Evolutionary conservation across 2,888 invertebrate species (phyloP).

Genomic region (Mythimna albipuncta): DNA sequence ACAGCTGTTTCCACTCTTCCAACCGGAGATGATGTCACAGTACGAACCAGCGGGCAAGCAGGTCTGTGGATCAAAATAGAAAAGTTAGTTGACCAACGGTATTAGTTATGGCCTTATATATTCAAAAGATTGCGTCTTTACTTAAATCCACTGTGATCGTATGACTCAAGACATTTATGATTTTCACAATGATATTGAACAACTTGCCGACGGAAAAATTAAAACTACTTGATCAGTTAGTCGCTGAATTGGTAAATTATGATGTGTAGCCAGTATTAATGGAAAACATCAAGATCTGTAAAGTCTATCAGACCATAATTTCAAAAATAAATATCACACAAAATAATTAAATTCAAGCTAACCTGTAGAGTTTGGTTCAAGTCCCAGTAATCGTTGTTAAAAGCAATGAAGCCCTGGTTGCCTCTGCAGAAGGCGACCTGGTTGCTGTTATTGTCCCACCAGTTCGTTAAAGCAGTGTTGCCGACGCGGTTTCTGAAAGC

Average conservation of each 20-base stretch:
- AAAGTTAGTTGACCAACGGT: background rate
- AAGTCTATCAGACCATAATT: too few relatives aligned
- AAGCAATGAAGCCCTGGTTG: conserved; percentile 93
- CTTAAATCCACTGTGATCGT: too few relatives aligned
- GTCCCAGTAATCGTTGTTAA: conserved; percentile 92
- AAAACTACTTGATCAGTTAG: too few relatives aligned
- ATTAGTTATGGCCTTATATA: too few relatives aligned
- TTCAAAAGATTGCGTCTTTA: too few relatives aligned
- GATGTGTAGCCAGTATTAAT: too few relatives aligned
- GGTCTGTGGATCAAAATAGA: conserved; percentile 82
- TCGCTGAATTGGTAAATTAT: too few relatives aligned
- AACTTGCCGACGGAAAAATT: background rate
- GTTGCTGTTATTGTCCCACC: conserved; percentile 96
- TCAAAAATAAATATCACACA: too few relatives aligned
- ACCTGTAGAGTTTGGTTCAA: conserved; percentile 92
- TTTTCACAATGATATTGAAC: background rate
- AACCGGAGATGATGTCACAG: conserved; percentile 96
- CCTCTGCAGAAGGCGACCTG: conserved; percentile 97
- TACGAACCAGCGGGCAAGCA: conserved; percentile 94
- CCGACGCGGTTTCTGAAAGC: conserved; percentile 93
- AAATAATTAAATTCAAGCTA: conserved; percentile 21
- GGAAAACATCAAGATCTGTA: too few relatives aligned
- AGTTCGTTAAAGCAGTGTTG: conserved; percentile 90
- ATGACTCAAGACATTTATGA: too few relatives aligned
- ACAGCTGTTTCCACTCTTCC: conserved; percentile 89